Conservation (phyloP, 2,888 invertebrate genomes). For the Mechanitis messenoides region DNA sequence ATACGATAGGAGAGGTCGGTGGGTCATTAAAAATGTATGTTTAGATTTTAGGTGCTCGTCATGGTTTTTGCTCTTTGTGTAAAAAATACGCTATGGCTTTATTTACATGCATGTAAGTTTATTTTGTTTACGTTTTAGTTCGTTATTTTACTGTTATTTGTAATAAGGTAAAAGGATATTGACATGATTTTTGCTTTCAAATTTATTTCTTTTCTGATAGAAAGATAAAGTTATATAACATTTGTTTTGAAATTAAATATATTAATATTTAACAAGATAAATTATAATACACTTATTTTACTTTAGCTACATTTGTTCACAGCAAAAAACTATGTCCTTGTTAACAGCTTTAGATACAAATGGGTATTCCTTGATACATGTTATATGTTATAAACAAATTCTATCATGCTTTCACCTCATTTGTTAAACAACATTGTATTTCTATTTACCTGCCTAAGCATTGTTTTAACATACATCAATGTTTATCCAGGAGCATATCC, state of each 20-base stretch:
- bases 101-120: constrained; percentile 59
- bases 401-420: no score
- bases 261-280: neutral
- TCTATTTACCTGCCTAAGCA: no score
- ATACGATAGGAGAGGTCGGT: constrained; percentile 51
- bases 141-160: constrained; percentile 13
- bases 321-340: no score
- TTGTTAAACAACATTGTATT: no score
- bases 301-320: no score
- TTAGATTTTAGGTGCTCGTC: constrained; percentile 52
- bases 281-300: no score
- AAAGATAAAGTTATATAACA: constrained; percentile 20
- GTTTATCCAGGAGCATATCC: no score
- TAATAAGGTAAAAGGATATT: constrained; percentile 16
- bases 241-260: neutral
- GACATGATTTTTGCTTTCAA: constrained; percentile 23
- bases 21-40: constrained; percentile 59
- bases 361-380: no score
- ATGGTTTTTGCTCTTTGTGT: constrained; percentile 68
- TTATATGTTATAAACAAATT: no score
- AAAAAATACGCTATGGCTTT: constrained; percentile 48
- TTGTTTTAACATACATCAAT: no score
- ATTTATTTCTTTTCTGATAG: constrained; percentile 15
- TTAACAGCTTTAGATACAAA: no score
- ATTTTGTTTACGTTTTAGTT: constrained; percentile 31